These are phyloP conservation scores for Stenoptilia bipunctidactyla DNA, from an alignment of 2,888 invertebrate species.

Conservation along the genomic window DNA sequence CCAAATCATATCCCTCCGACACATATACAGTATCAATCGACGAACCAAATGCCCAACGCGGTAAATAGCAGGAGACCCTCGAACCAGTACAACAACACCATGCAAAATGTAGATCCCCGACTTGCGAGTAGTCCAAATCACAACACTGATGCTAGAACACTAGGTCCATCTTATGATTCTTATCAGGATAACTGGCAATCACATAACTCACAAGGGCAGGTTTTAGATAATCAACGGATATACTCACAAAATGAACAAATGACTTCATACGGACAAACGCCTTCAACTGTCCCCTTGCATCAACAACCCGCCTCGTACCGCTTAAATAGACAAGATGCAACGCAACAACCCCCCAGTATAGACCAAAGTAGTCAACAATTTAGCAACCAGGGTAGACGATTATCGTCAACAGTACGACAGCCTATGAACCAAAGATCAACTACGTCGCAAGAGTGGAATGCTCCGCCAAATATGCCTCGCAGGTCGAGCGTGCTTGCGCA, in stretches of 20 bases:
- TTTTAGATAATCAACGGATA: slow-evolving; percentile 38
- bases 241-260: slow-evolving; percentile 39
- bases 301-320: slow-evolving; percentile 31
- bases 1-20: slow-evolving; percentile 70
- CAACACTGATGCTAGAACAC: slow-evolving; percentile 40
- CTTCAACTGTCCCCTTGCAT: slow-evolving; percentile 25
- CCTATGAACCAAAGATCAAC: slow-evolving; percentile 37
- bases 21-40: slow-evolving; percentile 59
- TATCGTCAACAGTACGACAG: slow-evolving; percentile 40
- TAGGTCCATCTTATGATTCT: slow-evolving; percentile 38
- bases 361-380: slow-evolving; percentile 50
- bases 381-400: slow-evolving; percentile 41
- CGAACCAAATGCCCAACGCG: slow-evolving; percentile 51
- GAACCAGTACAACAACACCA: slow-evolving; percentile 29
- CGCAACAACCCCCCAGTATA: slow-evolving; percentile 40
- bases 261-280: slow-evolving; percentile 30
- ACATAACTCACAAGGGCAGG: slow-evolving; percentile 30
- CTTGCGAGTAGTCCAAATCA: slow-evolving; percentile 46
- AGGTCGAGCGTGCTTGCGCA: slow-evolving; percentile 54
- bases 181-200: slow-evolving; percentile 48
- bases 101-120: slow-evolving; percentile 41
- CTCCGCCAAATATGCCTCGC: slow-evolving; percentile 33
- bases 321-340: slow-evolving; percentile 33
- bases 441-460: slow-evolving; percentile 47
- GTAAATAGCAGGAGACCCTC: slow-evolving; percentile 53